Percentiles rank a stretch among this genome's conserved stretches.
Conservation (phyloP, 2,888 invertebrate species). For the Leuctra nigra region DNA sequence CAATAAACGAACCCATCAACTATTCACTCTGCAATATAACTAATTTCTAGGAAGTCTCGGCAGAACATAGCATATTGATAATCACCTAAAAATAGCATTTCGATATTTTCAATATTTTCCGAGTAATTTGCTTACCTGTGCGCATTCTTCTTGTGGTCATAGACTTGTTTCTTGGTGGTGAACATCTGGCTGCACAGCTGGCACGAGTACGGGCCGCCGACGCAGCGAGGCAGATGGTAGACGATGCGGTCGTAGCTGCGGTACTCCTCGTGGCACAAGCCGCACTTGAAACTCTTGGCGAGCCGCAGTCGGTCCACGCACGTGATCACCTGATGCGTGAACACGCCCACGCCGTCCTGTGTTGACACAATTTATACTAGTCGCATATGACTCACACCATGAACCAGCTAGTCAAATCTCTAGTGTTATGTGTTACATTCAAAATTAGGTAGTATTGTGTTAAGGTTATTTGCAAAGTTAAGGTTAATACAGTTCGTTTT, state of each 20-base stretch:
- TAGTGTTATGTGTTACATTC: background rate
- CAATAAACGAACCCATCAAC: too few species aligned
- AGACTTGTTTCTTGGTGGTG: conserved; percentile 24
- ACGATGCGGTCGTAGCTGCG: conserved; percentile 28
- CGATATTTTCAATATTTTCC: too few species aligned
- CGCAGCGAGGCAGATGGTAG: conserved; percentile 28
- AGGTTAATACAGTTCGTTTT: too few species aligned
- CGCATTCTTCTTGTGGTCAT: conserved; percentile 27
- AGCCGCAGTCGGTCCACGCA: conserved; percentile 15
- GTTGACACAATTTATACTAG: background rate
- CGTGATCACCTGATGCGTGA: conserved; percentile 15
- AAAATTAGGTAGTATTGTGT: too few species aligned
- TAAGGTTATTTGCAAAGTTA: too few species aligned
- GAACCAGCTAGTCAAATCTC: background rate
- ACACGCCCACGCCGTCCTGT: background rate
- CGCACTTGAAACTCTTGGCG: conserved; percentile 27
- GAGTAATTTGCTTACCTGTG: conserved; percentile 29
- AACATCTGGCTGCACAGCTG: conserved; percentile 26
- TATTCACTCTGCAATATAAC: too few species aligned
- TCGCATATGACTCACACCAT: background rate
- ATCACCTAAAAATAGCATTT: too few species aligned
- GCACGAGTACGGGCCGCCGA: conserved; percentile 27
- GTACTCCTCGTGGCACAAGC: conserved; percentile 29
- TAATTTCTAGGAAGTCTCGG: too few species aligned
- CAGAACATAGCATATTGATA: too few species aligned